These are phyloP conservation scores for Varroa destructor DNA, from an alignment of 1,140 invertebrate genomes.

Conservation along the genomic window DNA sequence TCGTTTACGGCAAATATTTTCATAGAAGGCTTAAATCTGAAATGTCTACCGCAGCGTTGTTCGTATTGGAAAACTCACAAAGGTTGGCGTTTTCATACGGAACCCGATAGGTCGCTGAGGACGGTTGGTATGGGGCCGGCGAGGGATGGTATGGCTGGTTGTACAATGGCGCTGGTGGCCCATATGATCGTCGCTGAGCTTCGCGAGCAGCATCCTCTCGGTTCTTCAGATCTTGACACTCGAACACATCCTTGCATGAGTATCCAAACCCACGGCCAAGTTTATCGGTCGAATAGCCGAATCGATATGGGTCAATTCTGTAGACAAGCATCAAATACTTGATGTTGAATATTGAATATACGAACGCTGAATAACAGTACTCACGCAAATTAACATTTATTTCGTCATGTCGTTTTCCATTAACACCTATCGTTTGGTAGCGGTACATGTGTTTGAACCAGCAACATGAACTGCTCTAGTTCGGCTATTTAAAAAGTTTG, in stretches of 20 bases:
- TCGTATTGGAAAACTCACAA: not conserved
- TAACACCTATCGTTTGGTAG: no score
- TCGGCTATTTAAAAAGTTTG: no score
- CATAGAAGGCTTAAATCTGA: no score
- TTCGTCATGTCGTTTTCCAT: no score
- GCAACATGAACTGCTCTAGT: no score
- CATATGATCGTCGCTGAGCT: constrained; percentile 4
- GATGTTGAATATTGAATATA: not conserved
- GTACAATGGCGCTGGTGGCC: not conserved
- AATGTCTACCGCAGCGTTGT: no score
- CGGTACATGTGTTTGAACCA: no score
- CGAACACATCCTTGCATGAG: constrained; percentile 22
- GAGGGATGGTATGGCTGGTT: no score
- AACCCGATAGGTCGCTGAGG: constrained; percentile 5
- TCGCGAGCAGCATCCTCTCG: constrained; percentile 2
- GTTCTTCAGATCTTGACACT: constrained; percentile 25
- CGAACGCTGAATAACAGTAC: not conserved
- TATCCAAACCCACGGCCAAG: constrained; percentile 22
- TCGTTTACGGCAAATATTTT: no score
- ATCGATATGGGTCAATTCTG: constrained; percentile 24
- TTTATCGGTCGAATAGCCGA: constrained; percentile 25
- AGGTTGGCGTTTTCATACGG: constrained; percentile 18
- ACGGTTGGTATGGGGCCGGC: no score
- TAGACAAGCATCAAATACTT: not conserved
- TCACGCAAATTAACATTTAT: no score